Base-by-base conservation (phyloP, 2,888 invertebrate genomes). In the Cheilosia vernalis region DNA sequence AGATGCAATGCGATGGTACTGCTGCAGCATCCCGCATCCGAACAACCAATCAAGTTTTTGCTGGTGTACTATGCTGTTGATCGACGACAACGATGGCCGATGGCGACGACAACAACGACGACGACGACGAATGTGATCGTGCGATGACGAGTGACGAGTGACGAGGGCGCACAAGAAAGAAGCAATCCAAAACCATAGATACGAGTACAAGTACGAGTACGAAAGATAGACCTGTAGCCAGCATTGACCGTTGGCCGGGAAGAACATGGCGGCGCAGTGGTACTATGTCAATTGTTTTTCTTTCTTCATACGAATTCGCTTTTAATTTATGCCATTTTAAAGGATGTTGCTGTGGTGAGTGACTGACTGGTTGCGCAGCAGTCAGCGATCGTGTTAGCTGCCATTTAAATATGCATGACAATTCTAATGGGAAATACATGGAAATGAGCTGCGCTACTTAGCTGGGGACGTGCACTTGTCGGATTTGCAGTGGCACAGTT, bases 331-430 rank as follows among this genome's bases (percentile, higher is more conserved):
- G 74, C 84, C 74, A 70, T 79, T 76, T 79, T 79, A 79, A 84
- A 84, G 84, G 84, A 84, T 84, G 84, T 84, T 74, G 9, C 79
- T 79, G 56, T 69, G 74, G 63, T 69, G 74, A 84, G 84, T 84
- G 84, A 79, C 64, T 63, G 74, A 84, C 79, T 79, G 84, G 69
- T 79, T 79, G 79, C 64, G 79, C 64, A 55, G 79, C 66, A 60
- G 84, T 58, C 73, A 63, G 53, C n/a, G 64, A 84, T 79, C 79
- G 84, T 84, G 84, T 84, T 84, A 79, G 69, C 79, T 84, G 84
- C 84, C 84, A 84, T 84, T 84, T 84, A 84, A 84, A 84, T 84
- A 84, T 84, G 84, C 84, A 84, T 79, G 79, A 69, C 84, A 70
- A 79, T 79, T 84, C 84, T 84, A 84, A 84, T 79, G 84, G 84